Percentiles rank a stretch among this genome's conserved stretches.
These are phyloP conservation scores for Dione juno DNA, from an alignment of 2,888 invertebrate genomes.

Conservation along the genomic window DNA sequence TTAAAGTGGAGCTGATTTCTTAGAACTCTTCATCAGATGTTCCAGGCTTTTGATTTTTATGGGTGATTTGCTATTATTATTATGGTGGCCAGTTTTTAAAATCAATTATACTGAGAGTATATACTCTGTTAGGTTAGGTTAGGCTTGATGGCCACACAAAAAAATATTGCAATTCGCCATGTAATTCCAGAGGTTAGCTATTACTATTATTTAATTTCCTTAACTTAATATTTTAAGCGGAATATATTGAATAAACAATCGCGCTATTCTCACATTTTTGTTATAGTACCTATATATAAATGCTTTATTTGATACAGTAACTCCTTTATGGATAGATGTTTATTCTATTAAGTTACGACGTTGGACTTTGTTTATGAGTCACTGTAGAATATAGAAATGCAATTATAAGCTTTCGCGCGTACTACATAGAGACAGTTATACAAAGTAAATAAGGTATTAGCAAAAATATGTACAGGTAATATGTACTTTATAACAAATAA, in stretches of 20 bases:
- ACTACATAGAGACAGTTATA: not conserved
- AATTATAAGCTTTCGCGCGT: not conserved
- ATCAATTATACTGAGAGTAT: not conserved
- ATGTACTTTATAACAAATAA: slow-evolving; percentile 8
- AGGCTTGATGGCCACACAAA: too few species aligned
- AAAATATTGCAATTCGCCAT: too few species aligned
- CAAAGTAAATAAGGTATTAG: not conserved
- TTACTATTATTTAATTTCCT: too few species aligned
- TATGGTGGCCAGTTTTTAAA: too few species aligned
- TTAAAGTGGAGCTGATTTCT: too few species aligned
- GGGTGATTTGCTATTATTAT: too few species aligned
- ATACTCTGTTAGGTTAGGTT: too few species aligned
- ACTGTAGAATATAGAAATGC: slow-evolving; percentile 4
- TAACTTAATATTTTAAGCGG: not conserved
- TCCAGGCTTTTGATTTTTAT: too few species aligned
- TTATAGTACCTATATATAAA: not conserved
- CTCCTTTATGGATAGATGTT: slow-evolving; percentile 5
- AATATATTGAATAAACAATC: too few species aligned
- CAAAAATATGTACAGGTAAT: not conserved
- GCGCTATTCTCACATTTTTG: not conserved
- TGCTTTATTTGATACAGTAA: slow-evolving; percentile 6
- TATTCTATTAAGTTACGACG: slow-evolving; percentile 12
- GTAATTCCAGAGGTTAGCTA: too few species aligned
- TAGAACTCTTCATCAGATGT: too few species aligned
- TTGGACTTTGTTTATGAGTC: slow-evolving; percentile 18